phyloP scores from a whole-genome alignment of 1,140 invertebrate genomes.

The Calosoma granatense region DNA sequence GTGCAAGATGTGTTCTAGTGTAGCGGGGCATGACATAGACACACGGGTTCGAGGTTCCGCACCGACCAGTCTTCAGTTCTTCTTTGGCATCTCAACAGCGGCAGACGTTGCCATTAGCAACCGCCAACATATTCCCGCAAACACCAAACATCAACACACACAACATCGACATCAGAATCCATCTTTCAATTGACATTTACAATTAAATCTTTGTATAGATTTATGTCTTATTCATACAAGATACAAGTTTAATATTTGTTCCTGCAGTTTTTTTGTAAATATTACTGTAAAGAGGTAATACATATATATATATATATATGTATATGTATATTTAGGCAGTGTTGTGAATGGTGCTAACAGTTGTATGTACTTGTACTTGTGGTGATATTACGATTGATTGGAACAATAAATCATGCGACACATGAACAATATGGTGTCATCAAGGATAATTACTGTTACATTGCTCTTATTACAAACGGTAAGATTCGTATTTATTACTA shows the following conservation, averaged over 20 bases:
- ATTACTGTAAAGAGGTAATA: too few species aligned
- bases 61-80: not conserved
- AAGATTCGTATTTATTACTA: too few species aligned
- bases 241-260: too few species aligned
- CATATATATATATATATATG: constrained; percentile 1
- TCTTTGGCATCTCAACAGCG: too few species aligned
- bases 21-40: not conserved
- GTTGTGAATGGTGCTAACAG: not conserved
- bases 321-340: not conserved
- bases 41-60: not conserved
- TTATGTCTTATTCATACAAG: too few species aligned
- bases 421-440: not conserved
- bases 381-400: not conserved
- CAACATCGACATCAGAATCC: too few species aligned
- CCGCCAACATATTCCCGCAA: too few species aligned
- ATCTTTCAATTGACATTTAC: too few species aligned
- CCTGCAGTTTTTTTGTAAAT: too few species aligned
- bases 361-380: not conserved
- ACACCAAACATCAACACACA: too few species aligned
- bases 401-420: not conserved
- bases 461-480: not conserved
- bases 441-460: not conserved
- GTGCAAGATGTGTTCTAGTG: not conserved
- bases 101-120: too few species aligned
- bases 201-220: too few species aligned